Evolutionary conservation across 2,113 vertebrate genomes (phyloP).

Genomic region (Myotis lucifugus): DNA sequence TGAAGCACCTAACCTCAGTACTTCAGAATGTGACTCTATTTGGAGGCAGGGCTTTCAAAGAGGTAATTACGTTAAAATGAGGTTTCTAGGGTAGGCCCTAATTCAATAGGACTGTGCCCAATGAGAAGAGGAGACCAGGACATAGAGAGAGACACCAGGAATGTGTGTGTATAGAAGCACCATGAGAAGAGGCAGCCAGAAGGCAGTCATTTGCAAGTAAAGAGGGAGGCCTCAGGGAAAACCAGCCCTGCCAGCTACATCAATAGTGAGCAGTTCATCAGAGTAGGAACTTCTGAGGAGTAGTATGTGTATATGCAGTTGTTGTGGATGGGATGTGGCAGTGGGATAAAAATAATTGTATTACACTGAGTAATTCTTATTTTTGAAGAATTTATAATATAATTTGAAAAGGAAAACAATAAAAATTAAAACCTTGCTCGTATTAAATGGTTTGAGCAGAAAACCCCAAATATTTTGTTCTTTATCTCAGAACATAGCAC

Average conservation of each 20-base stretch:
- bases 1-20: neutral
- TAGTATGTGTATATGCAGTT: neutral
- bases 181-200: neutral
- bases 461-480: neutral
- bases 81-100: neutral
- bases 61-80: neutral
- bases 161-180: neutral
- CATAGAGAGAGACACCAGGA: neutral
- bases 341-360: neutral
- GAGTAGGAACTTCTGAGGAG: neutral
- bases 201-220: neutral
- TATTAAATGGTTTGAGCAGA: neutral
- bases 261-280: neutral
- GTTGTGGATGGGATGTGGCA: neutral
- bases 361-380: neutral
- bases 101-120: neutral
- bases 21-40: neutral
- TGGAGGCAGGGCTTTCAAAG: neutral
- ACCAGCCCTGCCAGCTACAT: neutral
- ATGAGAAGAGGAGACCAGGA: neutral
- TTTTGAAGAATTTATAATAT: neutral
- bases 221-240: neutral
- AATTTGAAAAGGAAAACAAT: constrained; percentile 44
- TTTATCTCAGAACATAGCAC: neutral
- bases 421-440: neutral